Evolutionary conservation across 2,113 vertebrate species (phyloP).

Genomic region (Lepisosteus osseus): DNA sequence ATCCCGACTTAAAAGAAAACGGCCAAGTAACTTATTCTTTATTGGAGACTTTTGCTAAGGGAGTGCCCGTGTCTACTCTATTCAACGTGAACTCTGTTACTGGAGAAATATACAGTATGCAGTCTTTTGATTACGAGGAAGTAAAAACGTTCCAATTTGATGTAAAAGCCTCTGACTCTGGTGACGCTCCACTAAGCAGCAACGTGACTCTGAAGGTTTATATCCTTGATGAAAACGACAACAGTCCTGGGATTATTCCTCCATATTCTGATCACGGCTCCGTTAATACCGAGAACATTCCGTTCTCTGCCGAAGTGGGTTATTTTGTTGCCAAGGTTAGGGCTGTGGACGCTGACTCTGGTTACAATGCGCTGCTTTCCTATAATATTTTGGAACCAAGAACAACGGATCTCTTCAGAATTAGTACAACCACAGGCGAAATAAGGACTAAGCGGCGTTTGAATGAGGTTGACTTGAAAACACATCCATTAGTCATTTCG

Average conservation of each 20-base stretch:
- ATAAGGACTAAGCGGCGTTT: slow-evolving; percentile 39
- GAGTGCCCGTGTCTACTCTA: too few relatives aligned
- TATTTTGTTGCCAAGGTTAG: slow-evolving; percentile 36
- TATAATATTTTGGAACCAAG: slow-evolving; percentile 29
- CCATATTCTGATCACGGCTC: slow-evolving; percentile 32
- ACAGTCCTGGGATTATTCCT: slow-evolving; percentile 37
- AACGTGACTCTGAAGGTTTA: slow-evolving; percentile 43
- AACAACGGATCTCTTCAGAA: slow-evolving; percentile 20
- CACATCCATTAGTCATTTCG: slow-evolving; percentile 34
- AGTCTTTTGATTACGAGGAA: neutral
- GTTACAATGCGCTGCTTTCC: slow-evolving; percentile 47
- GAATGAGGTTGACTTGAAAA: slow-evolving; percentile 39
- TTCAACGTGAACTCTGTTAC: neutral
- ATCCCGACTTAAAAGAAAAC: slow-evolving; percentile 48
- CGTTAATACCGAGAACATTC: slow-evolving; percentile 23
- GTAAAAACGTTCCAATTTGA: slow-evolving; percentile 46
- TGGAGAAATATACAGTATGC: too few relatives aligned
- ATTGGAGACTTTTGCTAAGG: slow-evolving; percentile 18
- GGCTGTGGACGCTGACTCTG: slow-evolving; percentile 43
- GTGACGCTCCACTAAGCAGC: slow-evolving; percentile 39
- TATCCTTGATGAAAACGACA: slow-evolving; percentile 58
- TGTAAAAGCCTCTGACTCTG: slow-evolving; percentile 48
- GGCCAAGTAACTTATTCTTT: slow-evolving; percentile 43
- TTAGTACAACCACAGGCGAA: neutral
- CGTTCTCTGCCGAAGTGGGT: slow-evolving; percentile 28